Percentiles rank a stretch among this genome's conserved stretches.
phyloP scores from a whole-genome alignment of 2,113 vertebrate genomes.

The Grus americana region DNA sequence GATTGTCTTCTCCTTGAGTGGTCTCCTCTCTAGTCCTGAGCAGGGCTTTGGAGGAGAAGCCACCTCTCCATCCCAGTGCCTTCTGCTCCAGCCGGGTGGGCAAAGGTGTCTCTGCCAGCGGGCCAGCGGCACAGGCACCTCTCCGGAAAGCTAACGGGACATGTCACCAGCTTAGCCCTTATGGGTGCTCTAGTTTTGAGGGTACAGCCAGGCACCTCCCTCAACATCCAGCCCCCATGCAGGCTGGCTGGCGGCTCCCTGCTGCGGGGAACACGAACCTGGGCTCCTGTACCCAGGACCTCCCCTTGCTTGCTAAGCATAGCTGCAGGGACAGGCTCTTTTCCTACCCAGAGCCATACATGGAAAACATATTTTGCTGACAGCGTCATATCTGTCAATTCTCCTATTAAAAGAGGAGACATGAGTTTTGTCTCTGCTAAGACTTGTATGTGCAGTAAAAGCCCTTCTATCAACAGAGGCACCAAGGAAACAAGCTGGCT shows the following conservation, averaged over 20 bases:
- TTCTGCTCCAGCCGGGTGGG: background rate
- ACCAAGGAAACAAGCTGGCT: slow-evolving; percentile 20
- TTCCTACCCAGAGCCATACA: background rate
- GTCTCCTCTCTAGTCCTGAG: background rate
- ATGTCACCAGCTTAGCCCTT: background rate
- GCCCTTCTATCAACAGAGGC: slow-evolving; percentile 38
- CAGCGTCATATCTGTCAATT: background rate
- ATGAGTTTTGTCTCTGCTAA: slow-evolving; percentile 25
- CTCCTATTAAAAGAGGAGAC: background rate
- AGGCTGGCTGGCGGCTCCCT: background rate
- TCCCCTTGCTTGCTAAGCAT: background rate
- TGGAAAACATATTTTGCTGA: slow-evolving; percentile 21
- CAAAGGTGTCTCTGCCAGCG: background rate
- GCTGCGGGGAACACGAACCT: fast-evolving
- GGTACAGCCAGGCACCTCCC: background rate
- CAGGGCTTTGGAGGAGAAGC: background rate
- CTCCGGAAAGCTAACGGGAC: fast-evolving
- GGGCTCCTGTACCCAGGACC: background rate
- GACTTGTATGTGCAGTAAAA: slow-evolving; percentile 27
- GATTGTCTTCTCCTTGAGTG: background rate
- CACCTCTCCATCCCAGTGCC: background rate
- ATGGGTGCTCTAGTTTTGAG: background rate
- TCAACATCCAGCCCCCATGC: background rate
- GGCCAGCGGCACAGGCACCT: fast-evolving
- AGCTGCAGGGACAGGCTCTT: background rate